These are phyloP conservation scores for Alviniconcha marisindica DNA, from an alignment of 1,140 invertebrate genomes.

Conservation along the genomic window DNA sequence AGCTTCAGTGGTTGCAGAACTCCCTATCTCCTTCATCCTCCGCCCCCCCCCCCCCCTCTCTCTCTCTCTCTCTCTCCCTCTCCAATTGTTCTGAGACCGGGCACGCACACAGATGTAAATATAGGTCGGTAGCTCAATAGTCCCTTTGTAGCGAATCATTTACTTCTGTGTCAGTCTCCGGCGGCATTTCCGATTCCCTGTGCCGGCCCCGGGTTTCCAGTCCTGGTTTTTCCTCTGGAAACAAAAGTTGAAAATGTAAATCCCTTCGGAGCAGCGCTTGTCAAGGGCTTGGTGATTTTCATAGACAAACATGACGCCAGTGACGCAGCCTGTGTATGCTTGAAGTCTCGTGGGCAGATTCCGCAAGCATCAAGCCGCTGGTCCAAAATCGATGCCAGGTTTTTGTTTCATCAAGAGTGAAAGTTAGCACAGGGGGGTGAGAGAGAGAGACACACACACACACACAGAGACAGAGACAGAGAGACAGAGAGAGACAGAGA, in stretches of 20 bases:
- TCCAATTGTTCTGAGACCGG: background rate
- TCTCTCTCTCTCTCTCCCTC: conserved; percentile 3
- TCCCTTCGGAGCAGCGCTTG: conserved; percentile 11
- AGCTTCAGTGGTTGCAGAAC: too few species aligned
- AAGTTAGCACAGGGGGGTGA: background rate
- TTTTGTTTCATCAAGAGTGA: background rate
- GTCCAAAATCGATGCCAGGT: conserved; percentile 14
- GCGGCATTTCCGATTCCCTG: conserved; percentile 5
- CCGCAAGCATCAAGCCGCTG: background rate
- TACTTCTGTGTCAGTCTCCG: background rate
- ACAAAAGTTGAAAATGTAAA: conserved; percentile 42
- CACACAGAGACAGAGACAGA: conserved; percentile 1
- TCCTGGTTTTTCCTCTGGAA: conserved; percentile 4
- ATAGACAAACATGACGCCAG: conserved; percentile 30
- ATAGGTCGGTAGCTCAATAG: background rate
- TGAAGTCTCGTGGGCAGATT: background rate
- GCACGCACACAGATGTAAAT: conserved; percentile 19
- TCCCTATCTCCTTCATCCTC: background rate
- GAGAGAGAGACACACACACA: background rate
- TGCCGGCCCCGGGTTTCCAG: background rate
- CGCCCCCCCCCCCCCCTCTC: background rate
- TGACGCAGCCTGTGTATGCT: background rate
- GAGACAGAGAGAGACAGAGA: conserved; percentile 12
- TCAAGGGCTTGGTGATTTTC: conserved; percentile 37
- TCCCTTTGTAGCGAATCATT: conserved; percentile 6